A percentile compares a stretch with the other conserved stretches of the same genome.
Evolutionary conservation across 2,888 invertebrate species (phyloP).

Genomic region (Pollenia angustigena): DNA sequence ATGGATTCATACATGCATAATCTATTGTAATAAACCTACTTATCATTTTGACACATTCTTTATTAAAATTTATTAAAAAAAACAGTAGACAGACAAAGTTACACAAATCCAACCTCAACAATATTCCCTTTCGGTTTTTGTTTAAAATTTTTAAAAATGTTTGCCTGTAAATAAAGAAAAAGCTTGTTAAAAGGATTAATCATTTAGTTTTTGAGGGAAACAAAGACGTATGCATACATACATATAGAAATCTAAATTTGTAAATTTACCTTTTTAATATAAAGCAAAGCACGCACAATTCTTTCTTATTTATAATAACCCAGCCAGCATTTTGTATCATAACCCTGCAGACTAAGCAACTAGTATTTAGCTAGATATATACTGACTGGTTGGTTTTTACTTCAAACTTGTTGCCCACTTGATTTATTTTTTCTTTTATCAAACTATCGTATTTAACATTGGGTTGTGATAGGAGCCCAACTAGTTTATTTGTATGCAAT

Average conservation of each 20-base stretch:
- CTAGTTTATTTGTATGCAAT: no score
- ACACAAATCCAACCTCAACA: not conserved
- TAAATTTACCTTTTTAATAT: no score
- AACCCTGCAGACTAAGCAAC: no score
- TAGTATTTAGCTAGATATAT: no score
- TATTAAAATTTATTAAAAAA: conserved; percentile 31
- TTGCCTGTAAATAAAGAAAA: conserved; percentile 55
- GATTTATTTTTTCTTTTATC: no score
- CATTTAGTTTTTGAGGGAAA: conserved; percentile 38
- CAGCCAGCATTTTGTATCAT: no score
- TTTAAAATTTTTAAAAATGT: conserved; percentile 34
- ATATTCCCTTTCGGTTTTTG: no score
- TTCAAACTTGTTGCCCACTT: no score
- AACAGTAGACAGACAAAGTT: not conserved
- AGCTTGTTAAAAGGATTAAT: conserved; percentile 66
- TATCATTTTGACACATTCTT: conserved; percentile 58
- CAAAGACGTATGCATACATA: not conserved
- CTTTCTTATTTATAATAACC: not conserved
- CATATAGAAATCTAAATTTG: not conserved
- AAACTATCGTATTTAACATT: no score
- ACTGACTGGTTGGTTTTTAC: no score
- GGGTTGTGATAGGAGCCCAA: no score
- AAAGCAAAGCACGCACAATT: not conserved
- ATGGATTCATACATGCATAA: not conserved
- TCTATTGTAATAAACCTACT: conserved; percentile 59